These are phyloP conservation scores for Physella acuta DNA, from an alignment of 1,140 invertebrate genomes.

Conservation along the genomic window DNA sequence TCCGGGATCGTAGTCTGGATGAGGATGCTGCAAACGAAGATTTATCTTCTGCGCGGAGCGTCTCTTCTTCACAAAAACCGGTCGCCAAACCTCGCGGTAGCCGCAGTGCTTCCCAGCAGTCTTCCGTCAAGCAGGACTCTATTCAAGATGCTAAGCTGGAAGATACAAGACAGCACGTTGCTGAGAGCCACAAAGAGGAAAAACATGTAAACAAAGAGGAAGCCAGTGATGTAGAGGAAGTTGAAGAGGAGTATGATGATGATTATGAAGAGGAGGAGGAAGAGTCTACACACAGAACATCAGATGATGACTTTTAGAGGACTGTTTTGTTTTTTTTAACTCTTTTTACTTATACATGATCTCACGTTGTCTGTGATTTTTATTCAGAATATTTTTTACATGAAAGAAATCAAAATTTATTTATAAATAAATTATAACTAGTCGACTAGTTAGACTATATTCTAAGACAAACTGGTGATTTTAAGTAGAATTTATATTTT, in stretches of 20 bases:
- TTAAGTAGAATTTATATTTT: too few relatives aligned
- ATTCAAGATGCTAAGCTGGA: neutral
- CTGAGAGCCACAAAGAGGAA: neutral
- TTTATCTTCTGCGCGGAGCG: too few relatives aligned
- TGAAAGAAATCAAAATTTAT: too few relatives aligned
- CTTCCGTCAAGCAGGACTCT: neutral
- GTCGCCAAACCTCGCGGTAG: neutral
- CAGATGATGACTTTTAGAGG: slow-evolving; percentile 19
- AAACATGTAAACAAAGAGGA: neutral
- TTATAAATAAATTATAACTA: too few relatives aligned
- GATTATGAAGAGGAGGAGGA: slow-evolving; percentile 14
- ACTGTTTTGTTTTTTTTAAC: too few relatives aligned
- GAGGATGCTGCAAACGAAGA: too few relatives aligned
- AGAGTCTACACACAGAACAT: slow-evolving; percentile 8
- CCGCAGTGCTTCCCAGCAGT: neutral
- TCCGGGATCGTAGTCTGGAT: too few relatives aligned
- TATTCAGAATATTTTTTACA: too few relatives aligned
- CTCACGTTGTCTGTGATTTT: too few relatives aligned
- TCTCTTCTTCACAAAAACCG: neutral
- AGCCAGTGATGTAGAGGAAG: neutral
- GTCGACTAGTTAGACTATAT: too few relatives aligned
- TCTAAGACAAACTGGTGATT: too few relatives aligned
- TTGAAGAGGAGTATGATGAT: slow-evolving; percentile 20
- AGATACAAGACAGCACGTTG: neutral
- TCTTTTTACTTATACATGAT: too few relatives aligned